Conservation (phyloP, 2,888 invertebrate genomes). For the Boloria selene region DNA sequence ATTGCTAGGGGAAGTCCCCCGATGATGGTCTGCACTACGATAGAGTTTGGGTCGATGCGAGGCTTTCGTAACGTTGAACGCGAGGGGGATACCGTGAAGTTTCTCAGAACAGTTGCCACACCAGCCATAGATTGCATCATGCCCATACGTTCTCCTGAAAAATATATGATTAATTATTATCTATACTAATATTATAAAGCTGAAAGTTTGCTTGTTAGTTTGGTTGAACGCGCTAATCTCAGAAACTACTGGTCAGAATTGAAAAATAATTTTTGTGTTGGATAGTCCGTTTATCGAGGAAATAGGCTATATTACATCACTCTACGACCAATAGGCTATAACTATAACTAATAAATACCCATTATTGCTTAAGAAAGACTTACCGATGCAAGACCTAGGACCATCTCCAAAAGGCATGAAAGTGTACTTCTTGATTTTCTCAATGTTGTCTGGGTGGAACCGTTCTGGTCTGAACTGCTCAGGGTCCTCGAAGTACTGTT, state of each 20-base stretch:
- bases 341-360: too few relatives aligned
- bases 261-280: too few relatives aligned
- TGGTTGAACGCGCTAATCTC: too few relatives aligned
- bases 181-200: too few relatives aligned
- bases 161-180: too few relatives aligned
- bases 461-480: slow-evolving; percentile 44
- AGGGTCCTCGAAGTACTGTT: slow-evolving; percentile 43
- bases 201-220: too few relatives aligned
- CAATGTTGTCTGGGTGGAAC: slow-evolving; percentile 41
- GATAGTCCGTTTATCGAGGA: too few relatives aligned
- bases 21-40: background rate
- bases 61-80: background rate
- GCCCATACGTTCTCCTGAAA: slow-evolving; percentile 16
- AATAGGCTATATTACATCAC: too few relatives aligned
- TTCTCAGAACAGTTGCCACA: background rate
- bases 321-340: too few relatives aligned
- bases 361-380: background rate
- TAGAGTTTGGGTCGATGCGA: background rate
- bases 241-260: too few relatives aligned
- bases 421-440: slow-evolving; percentile 34
- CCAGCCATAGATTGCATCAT: slow-evolving; percentile 8
- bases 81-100: background rate
- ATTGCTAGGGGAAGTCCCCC: background rate
- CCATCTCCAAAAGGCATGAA: slow-evolving; percentile 45
- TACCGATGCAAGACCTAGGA: slow-evolving; percentile 42